A percentile compares a stretch with the other conserved stretches of the same genome.
Conservation (phyloP, 1,140 invertebrate genomes). For the Formica selysi region DNA sequence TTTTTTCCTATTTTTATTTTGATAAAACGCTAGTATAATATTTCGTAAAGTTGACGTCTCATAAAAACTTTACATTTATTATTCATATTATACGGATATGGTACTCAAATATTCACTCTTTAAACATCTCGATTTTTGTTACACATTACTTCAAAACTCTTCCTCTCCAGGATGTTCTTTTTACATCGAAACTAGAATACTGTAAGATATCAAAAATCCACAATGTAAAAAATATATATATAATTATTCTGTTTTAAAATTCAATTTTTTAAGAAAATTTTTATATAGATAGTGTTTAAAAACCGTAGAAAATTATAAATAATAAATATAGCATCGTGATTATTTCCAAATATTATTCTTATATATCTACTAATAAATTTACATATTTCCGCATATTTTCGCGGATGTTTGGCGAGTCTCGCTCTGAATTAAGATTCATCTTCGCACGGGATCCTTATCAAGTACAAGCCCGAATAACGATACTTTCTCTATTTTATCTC, state of each 20-base stretch:
- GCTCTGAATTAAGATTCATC: neutral
- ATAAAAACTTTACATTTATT: neutral
- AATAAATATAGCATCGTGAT: neutral
- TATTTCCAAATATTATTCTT: neutral
- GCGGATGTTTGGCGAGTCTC: conserved; percentile 25
- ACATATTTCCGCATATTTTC: conserved; percentile 23
- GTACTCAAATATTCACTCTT: neutral
- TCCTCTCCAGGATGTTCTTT: neutral
- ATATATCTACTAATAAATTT: conserved; percentile 15
- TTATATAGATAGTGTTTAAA: neutral
- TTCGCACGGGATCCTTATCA: neutral
- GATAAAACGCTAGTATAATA: neutral
- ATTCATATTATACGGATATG: neutral
- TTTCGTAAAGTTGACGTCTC: neutral
- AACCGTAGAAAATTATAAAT: neutral
- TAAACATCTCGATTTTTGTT: neutral
- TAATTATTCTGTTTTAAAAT: conserved; percentile 6
- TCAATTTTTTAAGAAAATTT: neutral
- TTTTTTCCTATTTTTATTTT: neutral
- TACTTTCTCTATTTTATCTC: neutral
- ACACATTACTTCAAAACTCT: neutral
- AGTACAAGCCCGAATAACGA: neutral
- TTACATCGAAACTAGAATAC: neutral
- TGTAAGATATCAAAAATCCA: neutral
- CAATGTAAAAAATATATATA: too few relatives aligned